Evolutionary conservation across 2,888 invertebrate genomes (phyloP), one percentile per base, ranked within the genome.

Genomic region (Tenthredo mesomela): DNA sequence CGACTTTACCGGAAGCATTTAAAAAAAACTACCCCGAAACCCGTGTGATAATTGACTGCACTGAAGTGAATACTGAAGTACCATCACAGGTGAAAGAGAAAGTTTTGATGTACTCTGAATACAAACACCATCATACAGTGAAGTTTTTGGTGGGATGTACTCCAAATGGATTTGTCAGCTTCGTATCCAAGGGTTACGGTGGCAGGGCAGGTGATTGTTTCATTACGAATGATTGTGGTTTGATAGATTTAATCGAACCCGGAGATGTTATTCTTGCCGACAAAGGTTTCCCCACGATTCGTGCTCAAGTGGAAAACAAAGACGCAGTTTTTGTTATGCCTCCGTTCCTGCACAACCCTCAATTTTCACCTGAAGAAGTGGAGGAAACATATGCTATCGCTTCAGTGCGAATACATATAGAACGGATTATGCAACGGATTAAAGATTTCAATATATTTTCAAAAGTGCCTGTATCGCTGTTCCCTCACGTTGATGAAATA

Each of bases 61-160:
- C 88, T 18, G 87, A 88, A 86, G n/a, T n/a, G n/a, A n/a, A n/a
- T n/a, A n/a, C n/a, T n/a, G n/a, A n/a, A n/a, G n/a, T n/a, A n/a
- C n/a, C 89, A 47, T 84, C 86, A 12, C 67, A 54, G 73, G 70
- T 86, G 43, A 86, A 88, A 75, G 83, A 88, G n/a, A 43, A 84
- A 85, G 86, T 88, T 67, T 86, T 85, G 65, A 85, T 87, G 86
- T 87, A 88, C 73, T 89, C 89, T 10, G 84, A 86, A 65, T 88
- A 88, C 67, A 88, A 89, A 84, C 85, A 86, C 82, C 85, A 85
- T 61, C 86, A 86, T 61, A 88, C 87, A 47, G 77, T 87, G 0
- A 88, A 88, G 82, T 88, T 89, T 87, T 70, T 87, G 54, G 86
- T 89, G 0, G 89, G 86, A 43, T 86, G 86, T 86, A 85, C 87